phyloP scores from a whole-genome alignment of 2,797 vertebrate genomes.

The Adelosebastes latens region DNA sequence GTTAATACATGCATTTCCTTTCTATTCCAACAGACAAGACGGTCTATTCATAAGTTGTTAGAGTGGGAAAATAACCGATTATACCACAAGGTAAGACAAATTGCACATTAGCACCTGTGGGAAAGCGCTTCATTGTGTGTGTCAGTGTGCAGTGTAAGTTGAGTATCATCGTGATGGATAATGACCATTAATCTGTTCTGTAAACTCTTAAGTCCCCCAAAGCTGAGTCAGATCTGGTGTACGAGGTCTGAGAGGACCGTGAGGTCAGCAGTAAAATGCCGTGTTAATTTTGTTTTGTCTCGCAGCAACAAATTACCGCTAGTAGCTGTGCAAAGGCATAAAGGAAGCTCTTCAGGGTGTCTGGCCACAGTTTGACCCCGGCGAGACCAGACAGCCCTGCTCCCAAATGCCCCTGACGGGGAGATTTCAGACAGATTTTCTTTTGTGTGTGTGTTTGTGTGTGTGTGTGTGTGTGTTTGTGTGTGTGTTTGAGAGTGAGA shows the following conservation, averaged over 20 bases:
- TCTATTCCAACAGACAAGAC: conserved; percentile 88
- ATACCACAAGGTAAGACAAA: conserved; percentile 95
- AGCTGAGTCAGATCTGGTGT: conserved; percentile 66
- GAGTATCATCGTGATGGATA: conserved; percentile 54
- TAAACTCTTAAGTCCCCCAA: conserved; percentile 56
- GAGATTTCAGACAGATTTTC: conserved; percentile 75
- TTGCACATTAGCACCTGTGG: conserved; percentile 38
- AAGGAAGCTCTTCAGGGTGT: conserved; percentile 83
- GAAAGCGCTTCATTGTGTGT: conserved; percentile 50
- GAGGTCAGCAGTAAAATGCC: conserved; percentile 78
- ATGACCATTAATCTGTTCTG: conserved; percentile 62
- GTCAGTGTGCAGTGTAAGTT: conserved; percentile 32
- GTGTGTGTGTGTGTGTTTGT: conserved; percentile 42
- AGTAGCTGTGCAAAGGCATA: conserved; percentile 78
- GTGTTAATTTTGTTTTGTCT: conserved; percentile 84
- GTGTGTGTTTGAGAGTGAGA: not conserved
- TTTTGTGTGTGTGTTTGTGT: conserved; percentile 42
- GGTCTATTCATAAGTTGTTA: conserved; percentile 97
- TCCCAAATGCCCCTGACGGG: conserved; percentile 59
- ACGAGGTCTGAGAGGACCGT: conserved; percentile 52
- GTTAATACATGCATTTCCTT: conserved; percentile 10
- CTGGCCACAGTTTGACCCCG: conserved; percentile 81
- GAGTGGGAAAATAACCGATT: conserved; percentile 99
- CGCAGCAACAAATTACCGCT: conserved; percentile 80
- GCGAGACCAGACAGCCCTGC: conserved; percentile 74